Evolutionary conservation across 2,797 vertebrate genomes (phyloP), one percentile per base, ranked within the genome.

Genomic region (Poeciliopsis presidionis): DNA sequence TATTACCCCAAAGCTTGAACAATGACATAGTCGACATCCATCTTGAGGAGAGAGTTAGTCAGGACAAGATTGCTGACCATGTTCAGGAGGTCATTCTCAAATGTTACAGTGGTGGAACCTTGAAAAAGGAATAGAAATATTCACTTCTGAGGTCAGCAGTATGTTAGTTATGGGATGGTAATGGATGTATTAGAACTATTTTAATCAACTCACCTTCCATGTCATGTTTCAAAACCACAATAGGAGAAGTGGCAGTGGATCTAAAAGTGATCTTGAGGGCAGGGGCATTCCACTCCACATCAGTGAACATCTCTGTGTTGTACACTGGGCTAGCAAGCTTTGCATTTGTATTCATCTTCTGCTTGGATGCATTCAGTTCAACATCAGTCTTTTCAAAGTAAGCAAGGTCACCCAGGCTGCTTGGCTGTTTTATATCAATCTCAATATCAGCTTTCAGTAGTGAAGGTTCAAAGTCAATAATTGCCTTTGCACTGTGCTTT

Each of bases 221-320:
- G 73, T 97, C 92, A 78, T 98, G 97, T 61, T 97, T 93, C 90
- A 99, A 91, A 82, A 98, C 92, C 59, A 92, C 93, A 82, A 96
- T 59, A 2, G 94, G 93, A 86, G 97, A 98, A 78, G 89, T 97
- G 81, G 96, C 95, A 16, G 95, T 95, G 57, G 97, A 96, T 78
- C 96, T 96, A 20, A 97, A 63, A 41, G 87, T 92, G 41, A 92
- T 91, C 86, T 95, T 96, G n/a, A 97, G 81, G 53, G 91, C 88
- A n/a, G 96, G 94, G 20, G 77, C 89, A 69, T 84, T 91, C 55
- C 96, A 95, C 73, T 93, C 95, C 61, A 96, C 57, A 57, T 94
- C 96, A 78, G 88, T 76, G 67, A 63, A 91, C 93, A 96, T 92
- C 55, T 92, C 94, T 63, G 90, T 92, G 76, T 93, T 97, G 92